Evolutionary conservation across 2,888 invertebrate species (phyloP).

Genomic region (Biston betularia): DNA sequence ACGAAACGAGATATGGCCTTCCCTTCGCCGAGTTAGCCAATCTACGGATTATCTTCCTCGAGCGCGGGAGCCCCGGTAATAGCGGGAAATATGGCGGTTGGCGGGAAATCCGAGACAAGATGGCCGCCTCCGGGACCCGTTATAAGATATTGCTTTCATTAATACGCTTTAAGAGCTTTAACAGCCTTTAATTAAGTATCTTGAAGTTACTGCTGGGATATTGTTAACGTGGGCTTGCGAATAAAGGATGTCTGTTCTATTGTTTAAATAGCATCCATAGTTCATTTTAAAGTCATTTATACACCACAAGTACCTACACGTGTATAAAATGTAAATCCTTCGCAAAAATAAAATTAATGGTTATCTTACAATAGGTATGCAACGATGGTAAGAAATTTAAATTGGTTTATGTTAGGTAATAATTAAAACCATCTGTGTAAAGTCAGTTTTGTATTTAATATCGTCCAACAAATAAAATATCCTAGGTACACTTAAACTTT

Average conservation of each 20-base stretch:
- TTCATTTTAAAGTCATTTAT: no score
- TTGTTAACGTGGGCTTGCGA: constrained; percentile 22
- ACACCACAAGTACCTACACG: neutral
- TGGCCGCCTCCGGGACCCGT: constrained; percentile 61
- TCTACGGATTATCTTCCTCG: constrained; percentile 75
- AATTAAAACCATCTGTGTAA: constrained; percentile 10
- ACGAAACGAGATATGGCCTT: constrained; percentile 61
- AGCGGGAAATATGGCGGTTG: constrained; percentile 58
- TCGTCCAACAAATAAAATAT: neutral
- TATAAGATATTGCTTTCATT: constrained; percentile 62
- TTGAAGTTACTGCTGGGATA: constrained; percentile 39
- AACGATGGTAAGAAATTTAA: neutral
- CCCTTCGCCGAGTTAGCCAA: constrained; percentile 62
- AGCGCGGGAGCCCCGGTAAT: constrained; percentile 55
- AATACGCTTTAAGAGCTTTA: constrained; percentile 50
- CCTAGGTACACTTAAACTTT: neutral
- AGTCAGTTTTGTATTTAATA: neutral
- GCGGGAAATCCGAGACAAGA: constrained; percentile 70
- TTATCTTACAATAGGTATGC: neutral
- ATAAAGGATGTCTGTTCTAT: constrained; percentile 6
- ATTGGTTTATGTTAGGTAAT: neutral
- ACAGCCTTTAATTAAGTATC: constrained; percentile 52
- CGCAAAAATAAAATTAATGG: neutral
- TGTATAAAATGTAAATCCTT: neutral
- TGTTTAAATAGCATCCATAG: neutral